A percentile compares a stretch with the other conserved stretches of the same genome.
Evolutionary conservation across 2,797 vertebrate genomes (phyloP).

Genomic region (Amniataba percoides): DNA sequence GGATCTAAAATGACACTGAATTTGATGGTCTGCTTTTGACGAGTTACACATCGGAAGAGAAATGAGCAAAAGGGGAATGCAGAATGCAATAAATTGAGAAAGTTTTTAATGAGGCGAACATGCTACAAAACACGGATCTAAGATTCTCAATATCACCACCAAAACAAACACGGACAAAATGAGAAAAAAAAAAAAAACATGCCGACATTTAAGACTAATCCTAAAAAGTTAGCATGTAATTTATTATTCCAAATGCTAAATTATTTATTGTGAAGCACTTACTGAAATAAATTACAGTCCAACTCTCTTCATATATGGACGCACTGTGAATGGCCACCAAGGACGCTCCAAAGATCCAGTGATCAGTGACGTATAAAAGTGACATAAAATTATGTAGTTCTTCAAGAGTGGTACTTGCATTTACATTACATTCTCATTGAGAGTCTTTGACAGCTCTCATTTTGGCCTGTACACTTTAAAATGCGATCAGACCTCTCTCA

Average conservation of each 20-base stretch:
- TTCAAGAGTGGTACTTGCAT: no score
- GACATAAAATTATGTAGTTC: not conserved
- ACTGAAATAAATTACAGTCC: not conserved
- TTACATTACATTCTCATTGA: not conserved
- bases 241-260: not conserved
- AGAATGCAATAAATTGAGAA: not conserved
- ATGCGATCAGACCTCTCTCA: not conserved
- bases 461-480: slow-evolving; percentile 4
- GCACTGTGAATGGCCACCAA: not conserved
- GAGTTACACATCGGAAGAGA: not conserved
- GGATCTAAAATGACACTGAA: not conserved
- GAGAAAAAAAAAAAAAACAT: not conserved
- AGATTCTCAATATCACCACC: not conserved
- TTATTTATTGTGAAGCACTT: not conserved
- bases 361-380: not conserved
- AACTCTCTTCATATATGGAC: not conserved
- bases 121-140: not conserved
- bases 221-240: not conserved
- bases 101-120: not conserved
- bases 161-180: not conserved
- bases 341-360: not conserved
- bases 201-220: no score
- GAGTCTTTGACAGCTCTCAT: no score
- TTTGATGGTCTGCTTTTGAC: not conserved
- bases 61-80: not conserved